Conservation (phyloP, 2,888 invertebrate species). For the Mechanitis mazaeus region DNA sequence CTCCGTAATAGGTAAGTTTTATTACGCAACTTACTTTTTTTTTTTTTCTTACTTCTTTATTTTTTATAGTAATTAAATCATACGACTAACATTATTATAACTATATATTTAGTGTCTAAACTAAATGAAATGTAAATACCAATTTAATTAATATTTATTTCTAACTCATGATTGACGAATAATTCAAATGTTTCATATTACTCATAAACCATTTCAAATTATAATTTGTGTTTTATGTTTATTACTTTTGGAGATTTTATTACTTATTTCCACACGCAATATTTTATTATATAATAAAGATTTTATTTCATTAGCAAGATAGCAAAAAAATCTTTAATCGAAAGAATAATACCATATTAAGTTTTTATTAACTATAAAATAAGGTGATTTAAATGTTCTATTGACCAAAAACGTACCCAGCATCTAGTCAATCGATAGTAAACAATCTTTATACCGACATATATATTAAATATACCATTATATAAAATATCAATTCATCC, state of each 20-base stretch:
- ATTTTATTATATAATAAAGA: slow-evolving; percentile 15
- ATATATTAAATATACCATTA: background rate
- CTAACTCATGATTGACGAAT: background rate
- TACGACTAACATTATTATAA: too few relatives aligned
- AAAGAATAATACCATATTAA: background rate
- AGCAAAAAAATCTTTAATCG: background rate
- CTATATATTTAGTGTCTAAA: too few relatives aligned
- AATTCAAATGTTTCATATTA: too few relatives aligned
- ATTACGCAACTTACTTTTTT: background rate
- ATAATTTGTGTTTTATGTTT: slow-evolving; percentile 2
- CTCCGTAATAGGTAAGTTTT: slow-evolving; percentile 84
- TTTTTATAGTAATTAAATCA: background rate
- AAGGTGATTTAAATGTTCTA: background rate
- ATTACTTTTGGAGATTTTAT: slow-evolving; percentile 8
- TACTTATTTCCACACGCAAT: slow-evolving; percentile 16
- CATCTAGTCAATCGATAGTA: background rate
- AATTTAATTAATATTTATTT: background rate
- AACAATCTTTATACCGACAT: slow-evolving; percentile 2
- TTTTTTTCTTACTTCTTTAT: background rate
- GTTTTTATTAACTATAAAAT: too few relatives aligned
- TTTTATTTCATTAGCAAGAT: slow-evolving; percentile 16
- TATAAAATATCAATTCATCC: background rate
- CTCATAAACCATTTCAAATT: background rate
- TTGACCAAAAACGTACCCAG: background rate
- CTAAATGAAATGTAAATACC: too few relatives aligned